These are phyloP conservation scores for Mactra quadrangularis DNA, from an alignment of 1,140 invertebrate genomes.

Conservation along the genomic window DNA sequence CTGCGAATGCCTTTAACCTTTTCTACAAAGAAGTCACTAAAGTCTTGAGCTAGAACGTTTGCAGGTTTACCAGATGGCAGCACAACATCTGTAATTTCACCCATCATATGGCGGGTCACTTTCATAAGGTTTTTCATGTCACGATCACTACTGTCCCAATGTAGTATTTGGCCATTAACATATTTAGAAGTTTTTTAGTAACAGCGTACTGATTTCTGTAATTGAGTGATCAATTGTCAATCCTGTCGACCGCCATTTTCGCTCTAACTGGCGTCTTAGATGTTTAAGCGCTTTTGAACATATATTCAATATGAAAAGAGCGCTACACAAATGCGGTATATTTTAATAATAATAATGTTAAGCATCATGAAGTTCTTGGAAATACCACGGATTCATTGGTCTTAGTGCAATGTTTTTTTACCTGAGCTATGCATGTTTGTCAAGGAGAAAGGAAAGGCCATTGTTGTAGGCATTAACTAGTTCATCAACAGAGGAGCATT, in stretches of 20 bases:
- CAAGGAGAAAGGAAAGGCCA: conserved; percentile 11
- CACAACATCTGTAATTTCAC: neutral
- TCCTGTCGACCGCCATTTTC: neutral
- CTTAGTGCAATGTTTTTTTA: conserved; percentile 44
- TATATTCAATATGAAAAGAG: too few species aligned
- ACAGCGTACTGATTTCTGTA: conserved; percentile 30
- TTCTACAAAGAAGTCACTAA: neutral
- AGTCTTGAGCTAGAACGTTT: neutral
- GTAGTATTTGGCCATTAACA: neutral
- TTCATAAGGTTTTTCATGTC: neutral
- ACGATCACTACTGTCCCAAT: neutral
- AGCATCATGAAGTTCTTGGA: conserved; percentile 39
- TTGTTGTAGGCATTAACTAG: neutral
- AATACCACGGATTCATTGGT: conserved; percentile 53
- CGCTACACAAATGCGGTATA: too few species aligned
- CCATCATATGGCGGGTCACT: neutral
- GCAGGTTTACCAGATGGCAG: neutral
- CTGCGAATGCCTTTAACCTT: neutral
- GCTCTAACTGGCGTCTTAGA: neutral
- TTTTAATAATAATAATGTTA: too few species aligned
- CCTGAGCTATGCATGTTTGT: conserved; percentile 30
- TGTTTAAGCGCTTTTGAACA: too few species aligned
- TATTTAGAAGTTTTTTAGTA: conserved; percentile 2
- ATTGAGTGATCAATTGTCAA: conserved; percentile 34
- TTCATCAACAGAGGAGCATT: neutral